These are phyloP conservation scores for Enteromius thamalakanensis DNA, from an alignment of 2,797 vertebrate genomes.

Conservation along the genomic window DNA sequence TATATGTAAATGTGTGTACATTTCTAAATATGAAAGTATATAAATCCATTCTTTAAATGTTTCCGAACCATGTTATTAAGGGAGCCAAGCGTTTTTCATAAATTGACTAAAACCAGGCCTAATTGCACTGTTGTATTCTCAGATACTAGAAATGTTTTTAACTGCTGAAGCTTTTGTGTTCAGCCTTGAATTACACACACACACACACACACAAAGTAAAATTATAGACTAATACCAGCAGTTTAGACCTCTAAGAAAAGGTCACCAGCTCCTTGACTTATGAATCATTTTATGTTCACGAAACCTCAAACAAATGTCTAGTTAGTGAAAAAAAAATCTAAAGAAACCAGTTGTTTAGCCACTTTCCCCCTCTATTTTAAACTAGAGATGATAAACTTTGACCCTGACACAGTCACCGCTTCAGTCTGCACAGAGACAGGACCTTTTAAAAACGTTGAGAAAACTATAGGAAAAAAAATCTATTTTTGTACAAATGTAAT, in stretches of 20 bases:
- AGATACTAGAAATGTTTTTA: slow-evolving; percentile 45
- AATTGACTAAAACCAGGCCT: slow-evolving; percentile 58
- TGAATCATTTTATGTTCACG: slow-evolving; percentile 41
- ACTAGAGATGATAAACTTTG: slow-evolving; percentile 72
- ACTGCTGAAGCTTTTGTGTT: slow-evolving; percentile 61
- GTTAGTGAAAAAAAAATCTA: slow-evolving; percentile 63
- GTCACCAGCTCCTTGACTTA: slow-evolving; percentile 68
- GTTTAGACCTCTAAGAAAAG: slow-evolving; percentile 62
- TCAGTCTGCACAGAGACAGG: slow-evolving; percentile 72
- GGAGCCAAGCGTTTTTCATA: slow-evolving; percentile 59
- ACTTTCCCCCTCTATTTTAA: slow-evolving; percentile 53
- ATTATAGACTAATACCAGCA: slow-evolving; percentile 68
- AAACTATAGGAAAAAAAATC: slow-evolving; percentile 82
- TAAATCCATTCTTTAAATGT: slow-evolving; percentile 73
- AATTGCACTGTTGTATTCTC: slow-evolving; percentile 59
- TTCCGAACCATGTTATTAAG: slow-evolving; percentile 65
- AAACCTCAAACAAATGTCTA: slow-evolving; percentile 48
- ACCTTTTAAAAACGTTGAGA: slow-evolving; percentile 64
- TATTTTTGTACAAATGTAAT: slow-evolving; percentile 99
- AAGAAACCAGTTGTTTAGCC: slow-evolving; percentile 73
- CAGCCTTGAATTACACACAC: slow-evolving; percentile 58
- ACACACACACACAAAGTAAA: slow-evolving; percentile 50
- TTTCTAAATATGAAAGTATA: slow-evolving; percentile 84
- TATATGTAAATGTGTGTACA: slow-evolving; percentile 87
- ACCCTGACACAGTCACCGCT: slow-evolving; percentile 79